Base-by-base conservation (phyloP, 2,888 invertebrate species). In the Leptopterna dolabrata region DNA sequence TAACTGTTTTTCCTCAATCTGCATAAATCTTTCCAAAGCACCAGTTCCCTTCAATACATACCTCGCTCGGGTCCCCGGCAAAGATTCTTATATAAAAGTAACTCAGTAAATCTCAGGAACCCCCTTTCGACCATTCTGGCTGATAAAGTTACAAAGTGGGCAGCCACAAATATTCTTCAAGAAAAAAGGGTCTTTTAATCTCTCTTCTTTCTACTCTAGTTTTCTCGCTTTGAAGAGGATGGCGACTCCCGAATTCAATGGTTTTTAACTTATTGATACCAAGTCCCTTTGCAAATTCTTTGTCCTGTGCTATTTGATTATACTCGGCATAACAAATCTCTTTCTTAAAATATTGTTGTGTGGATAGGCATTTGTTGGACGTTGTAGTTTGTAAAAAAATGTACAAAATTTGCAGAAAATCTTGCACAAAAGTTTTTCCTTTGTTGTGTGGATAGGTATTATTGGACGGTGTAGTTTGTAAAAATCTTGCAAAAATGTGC, bases 21-120 rank as follows among this genome's bases (percentile, higher is more conserved):
- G 51, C 81, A 81, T 81, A 81, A 81, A 81, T 81, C 81, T 81
- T 47, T 51, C 81, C 29, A 24, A 47, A 55, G 81, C 51, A 81
- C 81, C 78, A 55, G 51, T 30, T 73, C 73, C 73, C 19, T 63
- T 36, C 73, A 73, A 73, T 73, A 73, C 73, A 73, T 73, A 73
- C 73, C 73, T 36, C 73, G 36, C 36, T 36, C 36, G 73, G 14
- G n/a, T 70, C 73, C 73, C 36, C 19, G 36, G 36, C 9, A 73
- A 73, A 73, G 73, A 73, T 73, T 73, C 73, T 73, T 73, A 73
- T 73, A 73, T 73, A 73, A 73, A 73, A 73, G 73, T 73, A 73
- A 73, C 73, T 73, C 73, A 73, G 73, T 73, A 73, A 73, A 73
- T 73, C 73, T 73, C 73, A 41, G 36, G 73, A 36, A 13, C 19